Conservation (phyloP, 2,797 vertebrate genomes). For the Scleropages formosus region DNA sequence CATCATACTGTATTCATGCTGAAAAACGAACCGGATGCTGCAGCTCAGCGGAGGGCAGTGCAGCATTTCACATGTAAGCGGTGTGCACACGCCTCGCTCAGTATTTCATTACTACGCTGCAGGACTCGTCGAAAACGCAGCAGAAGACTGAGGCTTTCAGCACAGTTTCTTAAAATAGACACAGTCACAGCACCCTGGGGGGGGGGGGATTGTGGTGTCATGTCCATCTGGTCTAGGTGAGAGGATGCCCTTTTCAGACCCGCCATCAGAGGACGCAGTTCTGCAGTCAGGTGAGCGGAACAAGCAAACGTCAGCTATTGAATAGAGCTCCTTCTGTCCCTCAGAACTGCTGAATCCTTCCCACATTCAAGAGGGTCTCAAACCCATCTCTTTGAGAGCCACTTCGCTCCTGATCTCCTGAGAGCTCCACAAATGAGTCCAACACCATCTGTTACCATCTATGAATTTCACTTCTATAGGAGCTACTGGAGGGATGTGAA, state of each 20-base stretch:
- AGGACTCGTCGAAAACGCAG: neutral
- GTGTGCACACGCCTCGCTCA: neutral
- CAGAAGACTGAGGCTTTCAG: neutral
- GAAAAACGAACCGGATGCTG: neutral
- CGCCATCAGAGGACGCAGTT: conserved; percentile 44
- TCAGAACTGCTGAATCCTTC: too few relatives aligned
- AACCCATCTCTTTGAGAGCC: too few relatives aligned
- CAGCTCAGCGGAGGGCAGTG: neutral
- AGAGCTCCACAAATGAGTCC: too few relatives aligned
- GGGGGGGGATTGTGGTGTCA: conserved; percentile 39
- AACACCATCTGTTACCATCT: too few relatives aligned
- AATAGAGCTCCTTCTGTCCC: too few relatives aligned
- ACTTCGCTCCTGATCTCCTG: too few relatives aligned
- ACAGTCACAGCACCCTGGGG: neutral
- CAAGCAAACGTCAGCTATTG: conserved; percentile 42
- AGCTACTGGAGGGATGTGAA: too few relatives aligned
- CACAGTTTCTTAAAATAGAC: neutral
- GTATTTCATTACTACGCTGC: neutral
- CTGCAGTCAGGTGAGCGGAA: conserved; percentile 43
- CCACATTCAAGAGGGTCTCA: too few relatives aligned
- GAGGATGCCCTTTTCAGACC: too few relatives aligned
- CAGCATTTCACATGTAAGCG: neutral
- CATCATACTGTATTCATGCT: too few relatives aligned
- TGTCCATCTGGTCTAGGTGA: conserved; percentile 24
- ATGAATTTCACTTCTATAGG: too few relatives aligned